Evolutionary conservation across 2,797 vertebrate genomes (phyloP).

Genomic region (Carduelis carduelis): DNA sequence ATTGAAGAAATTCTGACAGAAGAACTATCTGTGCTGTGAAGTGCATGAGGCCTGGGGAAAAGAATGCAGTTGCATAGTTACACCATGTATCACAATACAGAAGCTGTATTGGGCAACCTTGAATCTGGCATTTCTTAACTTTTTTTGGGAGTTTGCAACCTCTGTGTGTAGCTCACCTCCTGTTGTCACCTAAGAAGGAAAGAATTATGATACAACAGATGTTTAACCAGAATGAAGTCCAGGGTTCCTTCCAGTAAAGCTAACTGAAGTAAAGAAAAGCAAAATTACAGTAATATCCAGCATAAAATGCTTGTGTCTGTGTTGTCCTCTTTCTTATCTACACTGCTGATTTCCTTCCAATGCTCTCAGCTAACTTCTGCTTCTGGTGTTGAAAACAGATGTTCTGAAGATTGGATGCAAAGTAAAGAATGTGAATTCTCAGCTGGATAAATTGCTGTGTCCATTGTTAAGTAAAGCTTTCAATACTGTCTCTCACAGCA

Average conservation of each 20-base stretch:
- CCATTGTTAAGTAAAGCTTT: neutral
- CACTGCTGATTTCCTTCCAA: neutral
- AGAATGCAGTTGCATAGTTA: neutral
- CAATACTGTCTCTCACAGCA: neutral
- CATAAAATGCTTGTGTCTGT: neutral
- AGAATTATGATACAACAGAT: neutral
- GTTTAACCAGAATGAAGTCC: neutral
- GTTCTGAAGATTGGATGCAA: neutral
- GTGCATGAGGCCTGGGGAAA: neutral
- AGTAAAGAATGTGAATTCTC: neutral
- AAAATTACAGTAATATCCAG: neutral
- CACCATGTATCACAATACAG: neutral
- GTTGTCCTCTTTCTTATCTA: neutral
- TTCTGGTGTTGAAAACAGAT: neutral
- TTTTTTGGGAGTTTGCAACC: neutral
- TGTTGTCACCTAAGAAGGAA: neutral
- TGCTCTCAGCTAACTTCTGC: neutral
- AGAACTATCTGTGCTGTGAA: neutral
- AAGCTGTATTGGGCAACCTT: neutral
- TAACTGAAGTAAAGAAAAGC: neutral
- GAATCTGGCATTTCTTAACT: conserved; percentile 2
- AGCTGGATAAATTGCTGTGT: neutral
- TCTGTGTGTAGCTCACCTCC: neutral
- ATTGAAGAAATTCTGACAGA: neutral
- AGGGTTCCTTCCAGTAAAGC: neutral